These are phyloP conservation scores for Drosophila burlai DNA, from an alignment of 1,140 invertebrate genomes.

Conservation along the genomic window DNA sequence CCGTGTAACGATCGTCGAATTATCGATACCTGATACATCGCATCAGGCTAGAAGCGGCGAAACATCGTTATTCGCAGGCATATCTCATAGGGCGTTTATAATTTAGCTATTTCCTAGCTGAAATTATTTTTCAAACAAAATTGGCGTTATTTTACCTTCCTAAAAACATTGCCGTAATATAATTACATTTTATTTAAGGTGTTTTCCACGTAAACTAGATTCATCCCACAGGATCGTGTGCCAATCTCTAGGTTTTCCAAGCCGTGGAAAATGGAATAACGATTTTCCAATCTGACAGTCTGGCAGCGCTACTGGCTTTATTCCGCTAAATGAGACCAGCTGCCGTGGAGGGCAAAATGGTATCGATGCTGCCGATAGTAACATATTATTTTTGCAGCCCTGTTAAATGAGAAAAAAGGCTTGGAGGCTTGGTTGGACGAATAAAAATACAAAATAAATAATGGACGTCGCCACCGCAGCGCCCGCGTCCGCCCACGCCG, in stretches of 20 bases:
- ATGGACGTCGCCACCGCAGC: slow-evolving; percentile 57
- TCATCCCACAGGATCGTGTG: no score
- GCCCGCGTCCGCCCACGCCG: slow-evolving; percentile 32
- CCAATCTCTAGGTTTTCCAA: not conserved
- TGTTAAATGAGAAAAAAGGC: slow-evolving; percentile 37
- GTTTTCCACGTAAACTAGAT: not conserved
- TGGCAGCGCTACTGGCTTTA: not conserved
- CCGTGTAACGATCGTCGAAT: not conserved
- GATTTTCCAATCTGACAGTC: not conserved
- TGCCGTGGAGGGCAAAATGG: not conserved
- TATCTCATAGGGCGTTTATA: no score
- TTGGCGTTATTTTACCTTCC: no score
- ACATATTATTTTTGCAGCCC: not conserved
- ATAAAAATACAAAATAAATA: slow-evolving; percentile 49
- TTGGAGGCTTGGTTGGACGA: slow-evolving; percentile 50
- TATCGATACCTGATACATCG: not conserved
- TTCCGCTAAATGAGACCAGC: not conserved
- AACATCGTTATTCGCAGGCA: no score
- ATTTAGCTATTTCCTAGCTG: no score
- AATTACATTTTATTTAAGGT: no score
- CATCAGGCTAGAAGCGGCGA: not conserved
- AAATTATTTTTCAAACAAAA: no score
- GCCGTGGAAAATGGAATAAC: no score
- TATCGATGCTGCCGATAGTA: not conserved
- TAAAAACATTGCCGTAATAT: no score